Evolutionary conservation across 2,888 invertebrate genomes (phyloP).

Genomic region (Ceramica pisi): DNA sequence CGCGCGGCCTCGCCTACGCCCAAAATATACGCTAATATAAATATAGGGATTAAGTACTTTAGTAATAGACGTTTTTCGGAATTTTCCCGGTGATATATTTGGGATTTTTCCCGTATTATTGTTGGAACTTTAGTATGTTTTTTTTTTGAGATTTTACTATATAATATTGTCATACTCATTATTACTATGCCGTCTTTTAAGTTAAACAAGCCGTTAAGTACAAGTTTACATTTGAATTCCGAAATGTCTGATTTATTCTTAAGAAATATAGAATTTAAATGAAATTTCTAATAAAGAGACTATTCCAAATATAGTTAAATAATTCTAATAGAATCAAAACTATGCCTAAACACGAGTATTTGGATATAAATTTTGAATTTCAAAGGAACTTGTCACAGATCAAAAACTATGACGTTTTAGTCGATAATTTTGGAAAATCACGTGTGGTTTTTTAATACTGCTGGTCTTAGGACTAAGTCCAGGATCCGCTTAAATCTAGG

Average conservation of each 20-base stretch:
- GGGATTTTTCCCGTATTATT: slow-evolving; percentile 37
- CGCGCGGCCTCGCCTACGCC: slow-evolving; percentile 78
- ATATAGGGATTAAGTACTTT: slow-evolving; percentile 68
- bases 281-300: neutral
- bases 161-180: slow-evolving; percentile 42
- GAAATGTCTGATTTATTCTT: slow-evolving; percentile 25
- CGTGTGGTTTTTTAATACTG: slow-evolving; percentile 61
- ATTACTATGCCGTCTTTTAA: slow-evolving; percentile 27
- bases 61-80: slow-evolving; percentile 63
- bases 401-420: slow-evolving; percentile 18
- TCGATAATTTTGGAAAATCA: slow-evolving; percentile 48
- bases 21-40: slow-evolving; percentile 65
- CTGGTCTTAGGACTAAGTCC: slow-evolving; percentile 79
- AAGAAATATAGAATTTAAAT: slow-evolving; percentile 31
- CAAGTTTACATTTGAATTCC: slow-evolving; percentile 27
- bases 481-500: slow-evolving; percentile 80
- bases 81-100: slow-evolving; percentile 41
- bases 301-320: slow-evolving; percentile 28
- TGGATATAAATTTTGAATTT: slow-evolving; percentile 39
- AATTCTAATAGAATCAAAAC: slow-evolving; percentile 37
- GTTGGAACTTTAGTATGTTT: slow-evolving; percentile 14
- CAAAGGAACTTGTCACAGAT: slow-evolving; percentile 31
- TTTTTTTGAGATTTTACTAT: neutral
- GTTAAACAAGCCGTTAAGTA: slow-evolving; percentile 43
- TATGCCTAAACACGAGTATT: slow-evolving; percentile 37